Percentiles rank a stretch among this genome's conserved stretches.
Evolutionary conservation across 2,797 vertebrate species (phyloP).

Genomic region (Danio choprae): DNA sequence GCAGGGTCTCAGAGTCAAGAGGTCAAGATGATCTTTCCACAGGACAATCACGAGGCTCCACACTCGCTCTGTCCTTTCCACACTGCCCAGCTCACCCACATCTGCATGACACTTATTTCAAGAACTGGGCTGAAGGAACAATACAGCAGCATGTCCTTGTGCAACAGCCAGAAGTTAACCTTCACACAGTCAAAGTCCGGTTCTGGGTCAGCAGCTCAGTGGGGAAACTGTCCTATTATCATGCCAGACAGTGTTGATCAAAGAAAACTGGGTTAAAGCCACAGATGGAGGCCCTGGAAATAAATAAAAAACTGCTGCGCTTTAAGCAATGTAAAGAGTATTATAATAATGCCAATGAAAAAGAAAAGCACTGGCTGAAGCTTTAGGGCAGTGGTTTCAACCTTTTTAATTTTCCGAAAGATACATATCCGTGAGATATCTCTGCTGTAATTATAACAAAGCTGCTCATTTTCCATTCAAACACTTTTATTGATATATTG

Average conservation of each 20-base stretch:
- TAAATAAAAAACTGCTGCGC: neutral
- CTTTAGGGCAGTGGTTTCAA: too few species aligned
- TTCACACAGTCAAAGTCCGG: conserved; percentile 4
- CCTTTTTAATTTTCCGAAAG: too few species aligned
- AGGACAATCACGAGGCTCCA: neutral
- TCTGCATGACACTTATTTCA: conserved; percentile 1
- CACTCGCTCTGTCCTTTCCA: neutral
- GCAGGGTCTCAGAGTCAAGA: too few species aligned
- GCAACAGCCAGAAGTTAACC: conserved; percentile 5
- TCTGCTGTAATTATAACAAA: too few species aligned
- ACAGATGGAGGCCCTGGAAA: neutral
- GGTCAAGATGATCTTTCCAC: neutral
- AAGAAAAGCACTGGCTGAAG: neutral
- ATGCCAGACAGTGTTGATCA: conserved; percentile 6
- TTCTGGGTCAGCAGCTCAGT: conserved; percentile 13
- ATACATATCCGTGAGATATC: too few species aligned
- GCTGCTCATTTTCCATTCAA: too few species aligned
- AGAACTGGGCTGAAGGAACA: neutral
- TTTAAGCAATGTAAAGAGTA: neutral
- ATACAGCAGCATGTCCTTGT: conserved; percentile 4
- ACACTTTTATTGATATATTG: too few species aligned
- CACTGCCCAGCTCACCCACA: neutral
- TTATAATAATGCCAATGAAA: neutral
- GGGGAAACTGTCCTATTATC: neutral
- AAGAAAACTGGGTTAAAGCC: neutral